Evolutionary conservation across 35 echinoderm and acorn worm genomes (phyloP), one percentile per base, ranked within the genome.

Genomic region (Holothuria glaberrima): DNA sequence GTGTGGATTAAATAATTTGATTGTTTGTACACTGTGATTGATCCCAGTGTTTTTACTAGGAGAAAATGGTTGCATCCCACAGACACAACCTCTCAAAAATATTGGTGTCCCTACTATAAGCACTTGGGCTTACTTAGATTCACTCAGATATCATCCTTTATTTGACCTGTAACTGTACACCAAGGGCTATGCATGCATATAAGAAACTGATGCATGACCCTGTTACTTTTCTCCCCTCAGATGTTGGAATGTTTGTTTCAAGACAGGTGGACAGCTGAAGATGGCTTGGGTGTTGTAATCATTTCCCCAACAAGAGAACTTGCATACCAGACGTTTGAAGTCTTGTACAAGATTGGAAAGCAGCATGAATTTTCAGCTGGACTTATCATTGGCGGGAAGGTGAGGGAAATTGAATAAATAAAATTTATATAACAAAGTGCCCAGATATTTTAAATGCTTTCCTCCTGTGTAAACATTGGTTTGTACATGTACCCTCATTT

Each of bases 281-380:
- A 97, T 92, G 95, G 95, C 0, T 50, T 97, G 20, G 95, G 95
- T 19, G 92, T 92, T 31, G 59, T 97, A 45, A 88, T 97, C 86
- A 97, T 97, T 19, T 94, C 95, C 9, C 95, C 95, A 22, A 97
- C 95, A 3, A 91, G 95, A 52, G 95, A 97, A 89, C 89, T 97
- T 19, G 95, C 95, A 0, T 97, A 94, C 60, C 95, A 97, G 92
- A 97, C 95, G 14, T 97, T 92, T 92, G 95, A 97, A 64, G 95
- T 97, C n/a, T 89, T 97, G 12, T 90, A 71, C 63, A 97, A 97
- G 66, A 77, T 97, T 85, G 95, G 95, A 25, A 88, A 88, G 21
- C 90, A 94, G 31, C 95, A 97, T 87, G 95, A 97, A 56, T 97
- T 97, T 81, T 97, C 95, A 21, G 95, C 95, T 38, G 95, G 89